Conservation (phyloP, 2,797 vertebrate genomes). For the Typhlichthys eigenmanni region DNA sequence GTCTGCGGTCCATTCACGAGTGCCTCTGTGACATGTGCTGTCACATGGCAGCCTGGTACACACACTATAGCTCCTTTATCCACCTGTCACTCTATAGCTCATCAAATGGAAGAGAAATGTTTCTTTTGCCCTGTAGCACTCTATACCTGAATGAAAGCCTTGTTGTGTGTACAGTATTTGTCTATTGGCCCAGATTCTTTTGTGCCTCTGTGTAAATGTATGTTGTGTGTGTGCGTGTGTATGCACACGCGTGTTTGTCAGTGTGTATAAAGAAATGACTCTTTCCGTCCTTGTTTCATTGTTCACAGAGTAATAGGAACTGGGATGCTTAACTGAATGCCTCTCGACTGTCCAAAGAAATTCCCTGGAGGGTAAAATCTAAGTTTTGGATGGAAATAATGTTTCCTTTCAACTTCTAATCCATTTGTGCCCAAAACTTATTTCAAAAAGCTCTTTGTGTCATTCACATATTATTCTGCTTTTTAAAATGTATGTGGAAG, state of each 20-base stretch:
- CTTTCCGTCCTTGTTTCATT: slow-evolving; percentile 33
- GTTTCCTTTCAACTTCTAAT: slow-evolving; percentile 36
- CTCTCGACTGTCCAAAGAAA: slow-evolving; percentile 46
- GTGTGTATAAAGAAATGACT: slow-evolving; percentile 42
- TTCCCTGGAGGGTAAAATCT: slow-evolving; percentile 37
- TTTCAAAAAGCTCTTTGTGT: slow-evolving; percentile 22
- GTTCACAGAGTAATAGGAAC: slow-evolving; percentile 51
- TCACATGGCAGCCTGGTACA: slow-evolving; percentile 58
- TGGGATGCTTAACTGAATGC: slow-evolving; percentile 50
- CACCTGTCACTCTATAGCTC: slow-evolving; percentile 55
- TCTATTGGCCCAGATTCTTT: slow-evolving; percentile 41
- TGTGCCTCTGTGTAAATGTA: slow-evolving; percentile 15
- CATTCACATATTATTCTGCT: slow-evolving; percentile 22
- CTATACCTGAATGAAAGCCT: slow-evolving; percentile 36
- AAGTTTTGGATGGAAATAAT: slow-evolving; percentile 17
- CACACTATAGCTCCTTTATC: slow-evolving; percentile 52
- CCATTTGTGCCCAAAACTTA: slow-evolving; percentile 26
- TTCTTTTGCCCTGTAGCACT: slow-evolving; percentile 31
- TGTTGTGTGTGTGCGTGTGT: slow-evolving; percentile 13
- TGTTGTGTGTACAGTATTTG: not conserved
- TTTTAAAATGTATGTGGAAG: slow-evolving; percentile 16
- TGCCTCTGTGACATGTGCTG: slow-evolving; percentile 47
- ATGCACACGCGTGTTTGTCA: slow-evolving; percentile 10
- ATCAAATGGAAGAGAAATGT: slow-evolving; percentile 40
- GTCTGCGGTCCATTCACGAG: slow-evolving; percentile 31